Evolutionary conservation across 2,888 invertebrate species (phyloP), one percentile per base, ranked within the genome.

Genomic region (Drosophila meridiana): DNA sequence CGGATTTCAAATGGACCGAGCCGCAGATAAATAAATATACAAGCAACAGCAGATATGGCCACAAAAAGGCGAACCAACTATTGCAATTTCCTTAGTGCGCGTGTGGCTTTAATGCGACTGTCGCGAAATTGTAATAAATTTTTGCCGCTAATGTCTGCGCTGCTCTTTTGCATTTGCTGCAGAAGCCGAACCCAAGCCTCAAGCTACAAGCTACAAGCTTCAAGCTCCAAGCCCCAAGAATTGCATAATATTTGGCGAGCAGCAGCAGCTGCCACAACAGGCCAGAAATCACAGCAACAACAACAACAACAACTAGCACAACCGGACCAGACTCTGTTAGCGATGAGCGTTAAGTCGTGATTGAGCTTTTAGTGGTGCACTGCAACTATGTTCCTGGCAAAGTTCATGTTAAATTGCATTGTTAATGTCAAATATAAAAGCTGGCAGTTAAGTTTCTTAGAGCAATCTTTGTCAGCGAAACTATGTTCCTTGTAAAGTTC

Each of bases 231-330:
- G 71, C 63, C 65, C 68, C 61, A 71, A 73, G 61, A 87, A 73
- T 87, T 87, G 86, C 87, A 87, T 86, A 87, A 87, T 72, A 78
- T 81, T 87, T 83, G 77, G 84, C 82, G 73, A 76, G 60, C 77
- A 66, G 67, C 60, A 62, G 55, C 72, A 63, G 69, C 69, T 75
- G 75, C 67, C 61, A 66, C 78, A 78, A 42, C 64, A 48, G 53
- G 64, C 58, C 38, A 55, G 48, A 57, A 61, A 61, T 52, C 32
- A 36, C 75, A 62, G 63, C 43, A 40, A 36, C 36, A 11, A 38
- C 61, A 59, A 40, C 67, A 65, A 20, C 60, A 60, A 66, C 76
- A 66, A 69, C 66, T 73, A 53, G 62, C 58, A 53, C 71, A 71
- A 71, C 77, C 71, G 66, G 72, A 70, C 72, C 60, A 45, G 45